A percentile compares a stretch with the other conserved stretches of the same genome.
Conservation (phyloP, 2,113 vertebrate species). For the Antennarius striatus region DNA sequence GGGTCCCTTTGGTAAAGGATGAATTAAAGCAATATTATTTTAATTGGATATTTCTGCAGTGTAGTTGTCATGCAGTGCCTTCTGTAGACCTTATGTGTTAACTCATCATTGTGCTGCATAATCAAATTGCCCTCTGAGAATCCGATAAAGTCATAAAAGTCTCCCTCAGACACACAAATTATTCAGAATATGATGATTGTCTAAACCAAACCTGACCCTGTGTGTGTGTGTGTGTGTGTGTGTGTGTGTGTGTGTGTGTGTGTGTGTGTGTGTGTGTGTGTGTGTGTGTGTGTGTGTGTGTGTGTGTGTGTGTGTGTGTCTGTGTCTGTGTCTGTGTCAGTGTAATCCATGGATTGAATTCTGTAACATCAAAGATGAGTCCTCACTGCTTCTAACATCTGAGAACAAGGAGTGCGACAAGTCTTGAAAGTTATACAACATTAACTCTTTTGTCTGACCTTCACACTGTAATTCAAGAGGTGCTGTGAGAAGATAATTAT, state of each 20-base stretch:
- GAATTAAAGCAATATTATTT: not conserved
- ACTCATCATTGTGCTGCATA: constrained; percentile 41
- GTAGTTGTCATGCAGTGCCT: constrained; percentile 15
- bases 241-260: constrained; percentile 20
- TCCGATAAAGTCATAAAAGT: constrained; percentile 58
- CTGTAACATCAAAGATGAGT: constrained; percentile 47
- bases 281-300: constrained; percentile 17
- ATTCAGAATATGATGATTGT: constrained; percentile 52
- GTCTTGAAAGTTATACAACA: constrained; percentile 37
- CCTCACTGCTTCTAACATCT: constrained; percentile 23
- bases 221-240: not conserved
- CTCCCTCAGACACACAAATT: constrained; percentile 48
- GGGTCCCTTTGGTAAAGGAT: constrained; percentile 4
- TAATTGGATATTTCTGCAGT: not conserved
- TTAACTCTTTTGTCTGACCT: constrained; percentile 54
- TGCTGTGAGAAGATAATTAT: constrained; percentile 51
- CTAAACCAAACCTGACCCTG: constrained; percentile 57
- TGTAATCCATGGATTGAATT: constrained; percentile 53
- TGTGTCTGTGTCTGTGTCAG: constrained; percentile 27
- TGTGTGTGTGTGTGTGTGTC: constrained; percentile 22
- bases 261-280: constrained; percentile 33
- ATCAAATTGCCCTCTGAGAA: constrained; percentile 61
- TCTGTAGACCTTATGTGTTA: constrained; percentile 10
- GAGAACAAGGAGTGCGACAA: constrained; percentile 32
- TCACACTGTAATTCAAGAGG: constrained; percentile 43